Conservation (phyloP, 1,140 invertebrate genomes). For the Xylocopa sonorina region DNA sequence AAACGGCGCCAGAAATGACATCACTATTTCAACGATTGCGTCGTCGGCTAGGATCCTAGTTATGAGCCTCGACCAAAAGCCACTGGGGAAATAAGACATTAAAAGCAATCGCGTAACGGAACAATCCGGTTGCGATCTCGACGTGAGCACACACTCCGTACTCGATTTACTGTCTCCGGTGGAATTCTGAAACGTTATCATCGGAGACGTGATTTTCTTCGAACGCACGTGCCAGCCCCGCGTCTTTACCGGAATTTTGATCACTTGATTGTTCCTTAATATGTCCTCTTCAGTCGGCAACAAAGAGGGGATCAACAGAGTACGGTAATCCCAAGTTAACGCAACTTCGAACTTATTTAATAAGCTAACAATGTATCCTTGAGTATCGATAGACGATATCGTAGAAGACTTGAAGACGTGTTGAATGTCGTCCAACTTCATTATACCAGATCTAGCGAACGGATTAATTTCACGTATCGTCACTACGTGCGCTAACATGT, state of each 20-base stretch:
- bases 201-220: constrained; percentile 84
- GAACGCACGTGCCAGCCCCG: constrained; percentile 86
- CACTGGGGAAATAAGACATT: constrained; percentile 98
- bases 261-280: constrained; percentile 78
- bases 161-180: constrained; percentile 55
- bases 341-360: constrained; percentile 99
- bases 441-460: constrained; percentile 95
- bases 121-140: constrained; percentile 82
- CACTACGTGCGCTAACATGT: constrained; percentile 97
- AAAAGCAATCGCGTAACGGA: constrained; percentile 88
- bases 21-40: constrained; percentile 91
- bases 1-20: constrained; percentile 78
- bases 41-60: constrained; percentile 96
- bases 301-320: constrained; percentile 95
- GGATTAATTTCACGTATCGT: constrained; percentile 98
- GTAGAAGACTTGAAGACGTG: constrained; percentile 92
- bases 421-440: constrained; percentile 96
- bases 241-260: constrained; percentile 87
- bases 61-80: constrained; percentile 98
- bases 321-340: constrained; percentile 96
- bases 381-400: constrained; percentile 84
- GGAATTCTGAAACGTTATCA: constrained; percentile 73
- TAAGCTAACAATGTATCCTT: constrained; percentile 93
- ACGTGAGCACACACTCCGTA: constrained; percentile 75
- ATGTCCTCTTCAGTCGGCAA: constrained; percentile 92